Percentiles rank a stretch among this genome's conserved stretches.
phyloP scores from a whole-genome alignment of 1,140 invertebrate genomes.

The Trichonephila clavipes region DNA sequence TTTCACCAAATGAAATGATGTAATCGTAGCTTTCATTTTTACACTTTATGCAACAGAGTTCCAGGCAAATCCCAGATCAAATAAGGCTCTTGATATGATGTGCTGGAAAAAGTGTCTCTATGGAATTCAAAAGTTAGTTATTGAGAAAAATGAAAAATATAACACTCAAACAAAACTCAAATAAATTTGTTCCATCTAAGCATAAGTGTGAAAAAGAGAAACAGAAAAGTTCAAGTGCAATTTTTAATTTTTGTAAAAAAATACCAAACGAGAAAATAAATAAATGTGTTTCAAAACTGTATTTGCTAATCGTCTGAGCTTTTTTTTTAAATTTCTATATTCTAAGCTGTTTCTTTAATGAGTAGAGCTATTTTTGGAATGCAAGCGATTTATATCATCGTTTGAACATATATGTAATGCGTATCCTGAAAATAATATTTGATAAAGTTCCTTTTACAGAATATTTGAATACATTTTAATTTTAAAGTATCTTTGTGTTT shows the following conservation, averaged over 20 bases:
- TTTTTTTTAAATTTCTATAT: no score
- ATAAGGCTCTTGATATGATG: conserved; percentile 10
- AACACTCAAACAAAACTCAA: neutral
- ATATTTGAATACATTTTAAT: no score
- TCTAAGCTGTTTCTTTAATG: no score
- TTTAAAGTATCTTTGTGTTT: no score
- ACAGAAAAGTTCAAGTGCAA: neutral
- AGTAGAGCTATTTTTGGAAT: no score
- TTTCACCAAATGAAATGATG: conserved; percentile 48
- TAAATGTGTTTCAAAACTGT: no score
- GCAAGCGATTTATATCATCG: no score
- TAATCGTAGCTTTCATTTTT: conserved; percentile 56
- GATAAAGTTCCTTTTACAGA: no score
- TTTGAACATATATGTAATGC: no score
- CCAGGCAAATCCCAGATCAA: conserved; percentile 3
- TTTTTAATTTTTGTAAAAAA: neutral
- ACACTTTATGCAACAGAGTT: conserved; percentile 5
- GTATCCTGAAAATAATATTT: no score
- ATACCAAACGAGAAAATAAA: no score
- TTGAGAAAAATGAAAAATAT: conserved; percentile 38
- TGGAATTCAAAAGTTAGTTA: neutral
- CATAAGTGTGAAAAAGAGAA: neutral
- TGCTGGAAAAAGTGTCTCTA: neutral
- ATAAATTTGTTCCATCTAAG: neutral
- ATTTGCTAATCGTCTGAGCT: no score